phyloP scores from a whole-genome alignment of 37 sponge, comb jelly and placozoan species.

The Beroe ovata region DNA sequence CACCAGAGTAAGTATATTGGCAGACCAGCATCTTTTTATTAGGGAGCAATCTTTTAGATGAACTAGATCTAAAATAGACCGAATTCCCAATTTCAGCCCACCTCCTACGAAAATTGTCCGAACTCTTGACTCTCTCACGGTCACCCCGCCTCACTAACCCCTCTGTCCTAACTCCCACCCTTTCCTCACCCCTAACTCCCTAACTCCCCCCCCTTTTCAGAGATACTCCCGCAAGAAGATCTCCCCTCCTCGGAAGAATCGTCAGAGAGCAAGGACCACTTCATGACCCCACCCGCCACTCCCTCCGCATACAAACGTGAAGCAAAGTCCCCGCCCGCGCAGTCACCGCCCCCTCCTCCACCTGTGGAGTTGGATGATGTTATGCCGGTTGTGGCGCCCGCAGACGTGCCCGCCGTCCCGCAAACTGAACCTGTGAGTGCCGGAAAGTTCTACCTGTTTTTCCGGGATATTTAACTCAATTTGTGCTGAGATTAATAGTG shows the following conservation, averaged over 20 bases:
- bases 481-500: no score
- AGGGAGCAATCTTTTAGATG: neutral
- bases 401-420: neutral
- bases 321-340: neutral
- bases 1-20: slow-evolving; percentile 36
- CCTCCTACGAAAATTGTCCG: no score
- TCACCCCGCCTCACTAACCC: no score
- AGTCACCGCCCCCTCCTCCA: neutral
- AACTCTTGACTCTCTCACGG: no score
- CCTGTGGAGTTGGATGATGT: neutral
- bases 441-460: neutral
- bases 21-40: neutral
- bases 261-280: slow-evolving; percentile 28
- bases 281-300: slow-evolving; percentile 57
- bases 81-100: no score
- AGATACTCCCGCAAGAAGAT: neutral
- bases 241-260: slow-evolving; percentile 62
- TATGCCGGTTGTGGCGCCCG: neutral
- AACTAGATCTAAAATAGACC: no score
- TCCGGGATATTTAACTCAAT: no score
- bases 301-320: slow-evolving; percentile 5
- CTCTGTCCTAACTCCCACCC: no score
- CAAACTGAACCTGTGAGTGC: neutral
- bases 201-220: neutral
- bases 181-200: no score